Evolutionary conservation across 2,888 invertebrate species (phyloP), one percentile per base, ranked within the genome.

Genomic region (Flexamia atlantica): DNA sequence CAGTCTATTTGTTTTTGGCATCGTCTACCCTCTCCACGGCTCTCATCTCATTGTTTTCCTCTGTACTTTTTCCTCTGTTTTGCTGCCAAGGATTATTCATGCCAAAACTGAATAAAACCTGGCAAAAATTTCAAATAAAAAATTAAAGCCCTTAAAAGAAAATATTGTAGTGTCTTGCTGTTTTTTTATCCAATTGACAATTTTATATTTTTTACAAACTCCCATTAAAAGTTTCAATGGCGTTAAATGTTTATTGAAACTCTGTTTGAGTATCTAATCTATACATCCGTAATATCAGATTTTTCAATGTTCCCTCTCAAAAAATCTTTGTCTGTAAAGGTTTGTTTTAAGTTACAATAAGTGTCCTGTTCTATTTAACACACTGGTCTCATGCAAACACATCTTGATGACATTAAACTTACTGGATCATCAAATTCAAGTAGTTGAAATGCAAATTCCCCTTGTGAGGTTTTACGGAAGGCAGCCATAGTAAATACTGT

Each of bases 371-470:
- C 9, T 36, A 36, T 9, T 46, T 9, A 46, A 46, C 3, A 3
- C 14, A 46, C 14, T 23, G 3, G n/a, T 30, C n/a, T 7, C 68
- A 30, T 68, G 68, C 7, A 60, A 53, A 60, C 28, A 68, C 28
- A 68, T 32, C 12, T 32, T 30, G 17, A 68, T 60, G 46, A 12
- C 10, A 30, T 17, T 5, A 68, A 53, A 53, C 76, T 76, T 50
- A 76, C 76, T 30, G 46, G 17, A 28, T 76, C 76, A 28, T 76
- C 76, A 25, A 50, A 50, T 5, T 50, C 76, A n/a, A 76, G 50
- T 10, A 76, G 76, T 76, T 76, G 76, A 25, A 76, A 76, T 76
- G 76, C 50, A 50, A 50, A 76, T 10, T 76, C 76, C 12, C 76
- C 76, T 76, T 76, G 42, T 1, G 76, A 76, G 20, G 9, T 76